Conservation (phyloP, 2,797 vertebrate species). For the Odontamblyopus rebecca region DNA sequence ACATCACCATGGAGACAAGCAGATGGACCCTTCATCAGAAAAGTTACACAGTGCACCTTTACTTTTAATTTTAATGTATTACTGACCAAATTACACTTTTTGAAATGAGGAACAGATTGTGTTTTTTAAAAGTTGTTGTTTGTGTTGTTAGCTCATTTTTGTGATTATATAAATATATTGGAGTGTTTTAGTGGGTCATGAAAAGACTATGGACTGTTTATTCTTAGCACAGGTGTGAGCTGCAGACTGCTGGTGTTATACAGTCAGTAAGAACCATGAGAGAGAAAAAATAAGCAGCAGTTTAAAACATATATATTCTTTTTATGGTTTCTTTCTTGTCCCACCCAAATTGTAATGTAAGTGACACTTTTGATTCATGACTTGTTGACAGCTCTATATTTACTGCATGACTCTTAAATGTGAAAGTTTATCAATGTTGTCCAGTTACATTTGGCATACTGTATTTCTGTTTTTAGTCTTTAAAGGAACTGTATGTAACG, state of each 20-base stretch:
- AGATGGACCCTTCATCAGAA: too few relatives aligned
- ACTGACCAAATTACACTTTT: not conserved
- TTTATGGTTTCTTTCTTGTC: not conserved
- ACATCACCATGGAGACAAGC: too few relatives aligned
- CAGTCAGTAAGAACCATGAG: not conserved
- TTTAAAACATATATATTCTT: not conserved
- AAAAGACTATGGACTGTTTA: slow-evolving; percentile 12
- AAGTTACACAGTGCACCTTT: too few relatives aligned
- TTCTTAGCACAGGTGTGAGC: slow-evolving; percentile 9
- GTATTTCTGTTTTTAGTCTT: too few relatives aligned
- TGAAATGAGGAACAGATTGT: slow-evolving; percentile 12
- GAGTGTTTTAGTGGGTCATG: slow-evolving; percentile 29
- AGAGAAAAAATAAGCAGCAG: not conserved
- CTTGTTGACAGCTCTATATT: too few relatives aligned
- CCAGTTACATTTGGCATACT: too few relatives aligned
- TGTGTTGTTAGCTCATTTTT: not conserved
- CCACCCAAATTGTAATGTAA: too few relatives aligned
- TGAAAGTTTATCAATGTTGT: too few relatives aligned
- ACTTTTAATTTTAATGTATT: not conserved
- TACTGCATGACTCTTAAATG: too few relatives aligned
- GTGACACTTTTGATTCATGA: too few relatives aligned
- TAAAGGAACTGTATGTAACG: too few relatives aligned
- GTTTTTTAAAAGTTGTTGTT: not conserved
- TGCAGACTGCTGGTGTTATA: slow-evolving; percentile 15
- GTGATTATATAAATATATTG: slow-evolving; percentile 6